Conservation (phyloP, 2,113 vertebrate species). For the Potamarius usumacintae region DNA sequence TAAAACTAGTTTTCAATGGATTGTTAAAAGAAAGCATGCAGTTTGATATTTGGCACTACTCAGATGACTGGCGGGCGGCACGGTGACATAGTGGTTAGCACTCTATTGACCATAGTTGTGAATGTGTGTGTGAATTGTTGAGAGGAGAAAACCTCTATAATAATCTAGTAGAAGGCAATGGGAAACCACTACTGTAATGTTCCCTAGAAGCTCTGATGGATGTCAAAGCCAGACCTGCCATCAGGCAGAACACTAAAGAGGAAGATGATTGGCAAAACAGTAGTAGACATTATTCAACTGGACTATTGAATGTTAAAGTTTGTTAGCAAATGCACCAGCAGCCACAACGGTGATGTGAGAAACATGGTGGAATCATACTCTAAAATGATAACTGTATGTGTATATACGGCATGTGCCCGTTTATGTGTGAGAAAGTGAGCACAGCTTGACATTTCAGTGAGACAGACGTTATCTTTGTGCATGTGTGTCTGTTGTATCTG, state of each 20-base stretch:
- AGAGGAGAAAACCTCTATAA: no score
- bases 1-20: not conserved
- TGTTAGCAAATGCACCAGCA: no score
- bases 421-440: not conserved
- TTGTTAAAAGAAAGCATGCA: not conserved
- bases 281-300: not conserved
- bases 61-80: not conserved
- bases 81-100: no score
- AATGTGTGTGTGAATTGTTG: no score
- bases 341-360: not conserved
- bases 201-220: no score
- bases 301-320: not conserved
- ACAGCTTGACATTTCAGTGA: not conserved
- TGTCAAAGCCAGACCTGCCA: no score
- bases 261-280: not conserved
- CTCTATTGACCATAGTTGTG: no score
- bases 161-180: no score
- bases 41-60: not conserved
- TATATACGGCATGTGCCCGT: not conserved
- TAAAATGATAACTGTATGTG: not conserved
- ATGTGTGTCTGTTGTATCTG: not conserved
- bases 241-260: not conserved
- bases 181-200: no score
- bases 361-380: not conserved
- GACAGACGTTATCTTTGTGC: not conserved